Conservation (phyloP, 2,888 invertebrate genomes). For the Sialis lutaria region DNA sequence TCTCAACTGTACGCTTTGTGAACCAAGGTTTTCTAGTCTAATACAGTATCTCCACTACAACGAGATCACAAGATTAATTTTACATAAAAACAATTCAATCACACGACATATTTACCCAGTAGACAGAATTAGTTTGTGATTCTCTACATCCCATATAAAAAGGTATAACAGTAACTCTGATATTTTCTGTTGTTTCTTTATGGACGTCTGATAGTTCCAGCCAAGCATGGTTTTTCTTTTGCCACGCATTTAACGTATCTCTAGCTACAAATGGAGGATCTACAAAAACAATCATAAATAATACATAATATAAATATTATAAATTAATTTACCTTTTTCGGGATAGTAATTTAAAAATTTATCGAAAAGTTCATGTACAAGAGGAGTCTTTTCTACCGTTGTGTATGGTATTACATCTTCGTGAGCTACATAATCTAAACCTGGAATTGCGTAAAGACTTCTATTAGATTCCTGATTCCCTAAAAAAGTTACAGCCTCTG, state of each 20-base stretch:
- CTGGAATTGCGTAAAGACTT: conserved; percentile 90
- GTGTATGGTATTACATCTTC: conserved; percentile 93
- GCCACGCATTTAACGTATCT: conserved; percentile 87
- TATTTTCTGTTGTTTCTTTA: conserved; percentile 90
- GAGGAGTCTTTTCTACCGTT: conserved; percentile 70
- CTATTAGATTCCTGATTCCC: conserved; percentile 92
- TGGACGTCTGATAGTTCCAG: conserved; percentile 91
- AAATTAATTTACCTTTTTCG: conserved; percentile 41
- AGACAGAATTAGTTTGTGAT: conserved; percentile 78
- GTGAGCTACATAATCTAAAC: conserved; percentile 94
- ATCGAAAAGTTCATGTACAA: conserved; percentile 92
- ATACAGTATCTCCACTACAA: conserved; percentile 93
- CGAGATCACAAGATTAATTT: conserved; percentile 4
- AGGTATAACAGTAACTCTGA: conserved; percentile 94
- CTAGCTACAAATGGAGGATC: conserved; percentile 79
- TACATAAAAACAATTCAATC: neutral
- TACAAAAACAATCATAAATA: conserved; percentile 10
- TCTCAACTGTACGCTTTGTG: conserved; percentile 75
- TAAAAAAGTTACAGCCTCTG: conserved; percentile 92
- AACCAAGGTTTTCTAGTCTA: conserved; percentile 83
- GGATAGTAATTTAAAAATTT: conserved; percentile 75
- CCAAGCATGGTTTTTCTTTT: conserved; percentile 96
- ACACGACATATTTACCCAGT: conserved; percentile 47
- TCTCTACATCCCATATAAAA: conserved; percentile 95
- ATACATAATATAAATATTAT: neutral